Conservation (phyloP, 2,888 invertebrate genomes). For the Lutraria lutraria region DNA sequence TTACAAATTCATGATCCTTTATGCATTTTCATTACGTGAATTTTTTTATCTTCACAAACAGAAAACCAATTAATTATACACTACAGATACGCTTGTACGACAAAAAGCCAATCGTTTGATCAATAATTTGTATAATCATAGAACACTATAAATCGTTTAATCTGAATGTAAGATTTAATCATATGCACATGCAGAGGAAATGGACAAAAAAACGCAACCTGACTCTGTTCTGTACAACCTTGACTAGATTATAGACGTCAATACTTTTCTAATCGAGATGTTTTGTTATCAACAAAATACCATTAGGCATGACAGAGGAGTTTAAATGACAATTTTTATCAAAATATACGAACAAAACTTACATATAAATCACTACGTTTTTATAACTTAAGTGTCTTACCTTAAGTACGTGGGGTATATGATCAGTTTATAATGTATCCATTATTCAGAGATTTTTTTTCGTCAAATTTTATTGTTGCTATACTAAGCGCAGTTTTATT, state of each 20-base stretch:
- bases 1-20: too few relatives aligned
- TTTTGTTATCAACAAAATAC: not conserved
- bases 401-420: not conserved
- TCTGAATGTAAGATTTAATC: too few relatives aligned
- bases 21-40: too few relatives aligned
- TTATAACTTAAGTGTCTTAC: not conserved
- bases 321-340: constrained; percentile 8
- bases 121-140: too few relatives aligned
- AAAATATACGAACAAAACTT: not conserved
- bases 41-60: too few relatives aligned
- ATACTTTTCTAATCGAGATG: not conserved
- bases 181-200: not conserved
- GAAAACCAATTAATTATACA: too few relatives aligned
- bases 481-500: not conserved
- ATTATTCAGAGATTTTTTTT: not conserved
- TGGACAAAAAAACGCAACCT: not conserved
- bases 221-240: not conserved
- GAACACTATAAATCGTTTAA: too few relatives aligned
- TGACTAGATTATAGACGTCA: not conserved
- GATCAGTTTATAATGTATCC: not conserved
- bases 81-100: too few relatives aligned
- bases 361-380: not conserved
- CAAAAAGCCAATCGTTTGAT: too few relatives aligned
- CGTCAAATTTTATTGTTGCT: not conserved
- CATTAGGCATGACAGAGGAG: not conserved